Evolutionary conservation across 2,888 invertebrate species (phyloP).

Genomic region (Bibio marci): DNA sequence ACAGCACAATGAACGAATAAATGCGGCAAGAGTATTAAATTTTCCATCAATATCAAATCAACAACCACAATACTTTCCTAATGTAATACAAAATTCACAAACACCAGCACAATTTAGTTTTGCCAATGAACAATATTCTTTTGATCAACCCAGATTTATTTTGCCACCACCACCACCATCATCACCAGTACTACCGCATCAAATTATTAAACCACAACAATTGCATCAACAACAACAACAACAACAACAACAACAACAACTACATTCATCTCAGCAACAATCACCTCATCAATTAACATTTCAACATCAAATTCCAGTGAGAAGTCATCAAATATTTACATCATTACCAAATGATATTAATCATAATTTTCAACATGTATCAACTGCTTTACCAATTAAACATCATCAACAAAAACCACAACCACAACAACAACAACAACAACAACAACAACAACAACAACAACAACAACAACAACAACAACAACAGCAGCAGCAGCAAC

Average conservation of each 20-base stretch:
- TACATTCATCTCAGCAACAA: not conserved
- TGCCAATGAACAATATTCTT: constrained; percentile 16
- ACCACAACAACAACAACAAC: constrained; percentile 15
- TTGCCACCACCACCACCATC: constrained; percentile 9
- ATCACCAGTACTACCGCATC: not conserved
- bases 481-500: constrained; percentile 10
- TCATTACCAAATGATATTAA: too few species aligned
- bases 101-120: constrained; percentile 12
- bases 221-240: too few species aligned
- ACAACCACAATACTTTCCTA: too few species aligned
- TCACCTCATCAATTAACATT: not conserved
- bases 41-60: too few species aligned
- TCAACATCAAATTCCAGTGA: not conserved
- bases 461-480: too few species aligned
- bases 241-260: not conserved
- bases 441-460: constrained; percentile 9
- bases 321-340: too few species aligned
- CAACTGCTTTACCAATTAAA: not conserved
- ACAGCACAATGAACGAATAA: not conserved
- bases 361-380: not conserved
- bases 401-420: constrained; percentile 12
- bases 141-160: constrained; percentile 18
- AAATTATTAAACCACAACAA: constrained; percentile 8
- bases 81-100: constrained; percentile 3
- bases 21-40: too few species aligned